These are phyloP conservation scores for Pelvicachromis taeniatus DNA, from an alignment of 2,113 vertebrate species.

Conservation along the genomic window DNA sequence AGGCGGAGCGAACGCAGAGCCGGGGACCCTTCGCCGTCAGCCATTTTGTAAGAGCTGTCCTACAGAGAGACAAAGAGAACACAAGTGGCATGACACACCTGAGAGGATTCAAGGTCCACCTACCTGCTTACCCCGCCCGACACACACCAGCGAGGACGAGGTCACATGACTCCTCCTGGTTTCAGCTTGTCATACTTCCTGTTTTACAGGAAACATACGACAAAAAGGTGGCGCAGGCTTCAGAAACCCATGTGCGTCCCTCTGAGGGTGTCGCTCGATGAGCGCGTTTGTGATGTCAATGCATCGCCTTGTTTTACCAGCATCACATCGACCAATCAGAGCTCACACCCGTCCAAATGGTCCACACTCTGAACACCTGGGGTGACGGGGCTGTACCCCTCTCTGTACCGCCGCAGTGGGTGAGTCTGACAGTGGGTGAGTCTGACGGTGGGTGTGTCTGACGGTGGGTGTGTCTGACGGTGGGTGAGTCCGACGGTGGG, in stretches of 20 bases:
- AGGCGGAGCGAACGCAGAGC: conserved; percentile 43
- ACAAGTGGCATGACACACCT: not conserved
- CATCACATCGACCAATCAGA: too few species aligned
- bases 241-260: not conserved
- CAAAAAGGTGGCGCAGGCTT: not conserved
- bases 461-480: too few species aligned
- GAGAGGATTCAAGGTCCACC: not conserved
- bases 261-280: not conserved
- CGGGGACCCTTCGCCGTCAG: conserved; percentile 75
- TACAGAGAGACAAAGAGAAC: not conserved
- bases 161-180: not conserved
- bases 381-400: not conserved
- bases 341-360: too few species aligned
- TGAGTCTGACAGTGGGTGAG: too few species aligned
- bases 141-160: not conserved
- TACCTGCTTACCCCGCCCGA: not conserved
- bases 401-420: not conserved
- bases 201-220: not conserved
- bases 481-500: too few species aligned
- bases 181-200: not conserved
- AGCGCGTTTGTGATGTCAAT: not conserved
- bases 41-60: conserved; percentile 66
- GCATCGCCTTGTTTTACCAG: too few species aligned
- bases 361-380: not conserved
- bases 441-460: too few species aligned